A percentile compares a stretch with the other conserved stretches of the same genome.
Evolutionary conservation across 2,797 vertebrate genomes (phyloP).

Genomic region (Ctenochaetus hawaiiensis): DNA sequence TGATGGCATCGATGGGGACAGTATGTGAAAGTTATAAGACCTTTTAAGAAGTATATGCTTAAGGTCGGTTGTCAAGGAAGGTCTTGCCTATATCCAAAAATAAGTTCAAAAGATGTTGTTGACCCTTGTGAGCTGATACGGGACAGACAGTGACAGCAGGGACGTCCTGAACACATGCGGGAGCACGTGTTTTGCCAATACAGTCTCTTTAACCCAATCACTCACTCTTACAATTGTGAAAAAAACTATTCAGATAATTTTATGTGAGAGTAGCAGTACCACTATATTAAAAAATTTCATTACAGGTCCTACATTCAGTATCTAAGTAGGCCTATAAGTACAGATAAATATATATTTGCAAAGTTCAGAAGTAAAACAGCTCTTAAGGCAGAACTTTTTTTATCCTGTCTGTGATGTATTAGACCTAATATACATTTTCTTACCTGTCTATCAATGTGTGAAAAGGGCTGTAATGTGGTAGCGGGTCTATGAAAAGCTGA

Average conservation of each 20-base stretch:
- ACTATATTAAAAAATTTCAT: not conserved
- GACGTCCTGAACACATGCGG: conserved; percentile 63
- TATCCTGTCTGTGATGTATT: not conserved
- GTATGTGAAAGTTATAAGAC: conserved; percentile 13
- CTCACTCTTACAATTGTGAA: not conserved
- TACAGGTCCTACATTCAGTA: not conserved
- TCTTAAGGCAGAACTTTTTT: not conserved
- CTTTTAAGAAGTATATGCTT: conserved; percentile 25
- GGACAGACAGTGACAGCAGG: conserved; percentile 74
- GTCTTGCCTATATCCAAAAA: conserved; percentile 72
- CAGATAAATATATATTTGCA: no score
- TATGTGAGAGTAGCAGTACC: not conserved
- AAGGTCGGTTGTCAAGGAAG: conserved; percentile 57
- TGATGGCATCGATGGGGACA: conserved; percentile 9
- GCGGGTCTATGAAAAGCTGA: not conserved
- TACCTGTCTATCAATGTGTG: not conserved
- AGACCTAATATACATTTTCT: no score
- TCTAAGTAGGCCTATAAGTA: not conserved
- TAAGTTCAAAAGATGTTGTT: conserved; percentile 74
- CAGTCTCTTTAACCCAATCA: conserved; percentile 16
- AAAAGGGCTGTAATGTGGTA: not conserved
- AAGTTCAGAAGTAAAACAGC: not conserved
- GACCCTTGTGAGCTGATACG: conserved; percentile 45
- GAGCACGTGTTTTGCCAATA: conserved; percentile 58
- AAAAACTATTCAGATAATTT: not conserved